Evolutionary conservation across 2,888 invertebrate species (phyloP).

Genomic region (Poecilobothrus nobilitatus): DNA sequence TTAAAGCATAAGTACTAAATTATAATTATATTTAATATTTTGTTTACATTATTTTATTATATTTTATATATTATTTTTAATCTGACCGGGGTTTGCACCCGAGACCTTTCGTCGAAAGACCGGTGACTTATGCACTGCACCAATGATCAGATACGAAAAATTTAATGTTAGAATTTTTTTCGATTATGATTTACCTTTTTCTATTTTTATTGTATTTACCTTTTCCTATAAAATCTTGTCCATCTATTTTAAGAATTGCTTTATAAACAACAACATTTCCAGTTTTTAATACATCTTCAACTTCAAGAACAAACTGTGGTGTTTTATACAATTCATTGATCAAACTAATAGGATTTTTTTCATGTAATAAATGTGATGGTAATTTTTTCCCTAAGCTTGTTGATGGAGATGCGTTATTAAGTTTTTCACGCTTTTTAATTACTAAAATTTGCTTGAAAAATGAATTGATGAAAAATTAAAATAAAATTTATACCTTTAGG

Average conservation of each 20-base stretch:
- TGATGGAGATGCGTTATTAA: not conserved
- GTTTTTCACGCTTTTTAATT: not conserved
- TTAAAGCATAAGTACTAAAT: too few species aligned
- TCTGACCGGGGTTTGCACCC: too few species aligned
- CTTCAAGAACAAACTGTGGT: not conserved
- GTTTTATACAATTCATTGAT: not conserved
- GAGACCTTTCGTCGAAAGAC: too few species aligned
- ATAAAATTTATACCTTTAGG: not conserved
- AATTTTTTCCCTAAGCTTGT: not conserved
- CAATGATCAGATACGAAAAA: too few species aligned
- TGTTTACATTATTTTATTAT: too few species aligned
- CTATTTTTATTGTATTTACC: not conserved
- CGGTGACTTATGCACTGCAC: too few species aligned
- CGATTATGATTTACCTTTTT: too few species aligned
- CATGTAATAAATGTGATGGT: not conserved
- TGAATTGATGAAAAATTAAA: too few species aligned
- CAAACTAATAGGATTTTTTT: constrained; percentile 6
- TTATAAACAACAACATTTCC: not conserved
- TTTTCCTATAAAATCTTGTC: not conserved
- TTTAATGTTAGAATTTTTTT: too few species aligned
- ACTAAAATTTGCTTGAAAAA: too few species aligned
- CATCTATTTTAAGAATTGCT: not conserved
- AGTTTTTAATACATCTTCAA: constrained; percentile 3
- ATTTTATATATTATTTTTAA: too few species aligned
- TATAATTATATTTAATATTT: too few species aligned